Conservation (phyloP, 2,888 invertebrate species). For the Amiota minor region DNA sequence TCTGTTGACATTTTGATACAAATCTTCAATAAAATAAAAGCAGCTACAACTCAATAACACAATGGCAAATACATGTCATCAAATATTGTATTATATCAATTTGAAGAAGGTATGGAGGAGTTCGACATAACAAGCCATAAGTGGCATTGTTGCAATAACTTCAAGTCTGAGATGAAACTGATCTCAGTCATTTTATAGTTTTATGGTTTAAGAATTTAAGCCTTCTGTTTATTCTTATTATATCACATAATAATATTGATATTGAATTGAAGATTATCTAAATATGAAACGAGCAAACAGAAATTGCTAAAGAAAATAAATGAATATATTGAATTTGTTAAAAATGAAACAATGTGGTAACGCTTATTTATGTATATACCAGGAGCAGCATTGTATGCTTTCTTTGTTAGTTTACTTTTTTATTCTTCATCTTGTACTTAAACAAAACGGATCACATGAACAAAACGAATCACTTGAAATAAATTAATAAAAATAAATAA, state of each 20-base stretch:
- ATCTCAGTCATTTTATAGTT: slow-evolving; percentile 19
- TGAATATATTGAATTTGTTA: too few relatives aligned
- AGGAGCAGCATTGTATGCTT: too few relatives aligned
- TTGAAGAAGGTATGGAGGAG: not conserved
- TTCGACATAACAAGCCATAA: slow-evolving; percentile 1
- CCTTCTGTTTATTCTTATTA: not conserved
- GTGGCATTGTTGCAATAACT: slow-evolving; percentile 19
- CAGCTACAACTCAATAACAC: slow-evolving; percentile 48
- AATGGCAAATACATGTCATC: slow-evolving; percentile 21
- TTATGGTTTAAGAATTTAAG: slow-evolving; percentile 18
- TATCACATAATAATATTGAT: not conserved
- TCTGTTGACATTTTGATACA: slow-evolving; percentile 64
- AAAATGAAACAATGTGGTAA: too few relatives aligned
- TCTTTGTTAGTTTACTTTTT: too few relatives aligned
- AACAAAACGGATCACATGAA: too few relatives aligned
- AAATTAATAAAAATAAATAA: too few relatives aligned
- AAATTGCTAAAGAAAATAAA: too few relatives aligned
- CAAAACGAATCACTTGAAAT: too few relatives aligned
- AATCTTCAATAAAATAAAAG: slow-evolving; percentile 65
- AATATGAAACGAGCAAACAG: too few relatives aligned
- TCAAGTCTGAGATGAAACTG: not conserved
- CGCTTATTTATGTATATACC: too few relatives aligned
- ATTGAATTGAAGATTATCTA: not conserved
- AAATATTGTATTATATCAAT: not conserved
- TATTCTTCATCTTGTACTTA: too few relatives aligned